Evolutionary conservation across 2,113 vertebrate species (phyloP).

Genomic region (Sturnus vulgaris): DNA sequence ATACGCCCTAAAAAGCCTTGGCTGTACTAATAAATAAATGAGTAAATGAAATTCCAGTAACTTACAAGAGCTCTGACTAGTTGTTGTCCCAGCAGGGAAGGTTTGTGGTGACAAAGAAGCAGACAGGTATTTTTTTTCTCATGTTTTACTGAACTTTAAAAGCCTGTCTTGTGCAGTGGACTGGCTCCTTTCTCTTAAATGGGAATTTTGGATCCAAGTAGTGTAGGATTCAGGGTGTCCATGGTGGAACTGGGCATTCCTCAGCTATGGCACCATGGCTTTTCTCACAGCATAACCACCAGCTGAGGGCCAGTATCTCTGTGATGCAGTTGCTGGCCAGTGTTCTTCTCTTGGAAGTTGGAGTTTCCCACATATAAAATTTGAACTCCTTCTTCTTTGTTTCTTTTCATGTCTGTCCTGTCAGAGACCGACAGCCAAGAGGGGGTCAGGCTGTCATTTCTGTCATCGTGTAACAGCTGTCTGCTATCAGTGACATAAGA

Average conservation of each 20-base stretch:
- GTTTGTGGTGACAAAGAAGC: not conserved
- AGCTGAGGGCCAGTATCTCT: not conserved
- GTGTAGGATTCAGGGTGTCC: too few relatives aligned
- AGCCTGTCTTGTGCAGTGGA: not conserved
- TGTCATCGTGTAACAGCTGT: not conserved
- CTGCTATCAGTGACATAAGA: not conserved
- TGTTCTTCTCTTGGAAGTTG: not conserved
- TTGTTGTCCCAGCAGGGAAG: not conserved
- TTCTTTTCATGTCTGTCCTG: not conserved
- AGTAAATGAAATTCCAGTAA: not conserved
- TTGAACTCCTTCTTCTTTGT: not conserved
- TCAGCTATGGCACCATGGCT: rapidly evolving
- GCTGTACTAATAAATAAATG: not conserved
- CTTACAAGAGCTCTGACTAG: not conserved
- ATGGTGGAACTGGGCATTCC: not conserved
- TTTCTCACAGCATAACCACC: not conserved
- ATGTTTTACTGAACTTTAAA: not conserved
- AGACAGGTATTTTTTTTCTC: not conserved
- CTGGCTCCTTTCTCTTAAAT: not conserved
- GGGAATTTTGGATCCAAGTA: not conserved
- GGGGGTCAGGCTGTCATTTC: not conserved
- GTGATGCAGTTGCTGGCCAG: not conserved
- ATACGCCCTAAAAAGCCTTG: not conserved
- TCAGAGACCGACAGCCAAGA: not conserved
- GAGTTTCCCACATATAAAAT: not conserved